phyloP scores from a whole-genome alignment of 2,797 vertebrate genomes.

The Sebastiscus tertius region DNA sequence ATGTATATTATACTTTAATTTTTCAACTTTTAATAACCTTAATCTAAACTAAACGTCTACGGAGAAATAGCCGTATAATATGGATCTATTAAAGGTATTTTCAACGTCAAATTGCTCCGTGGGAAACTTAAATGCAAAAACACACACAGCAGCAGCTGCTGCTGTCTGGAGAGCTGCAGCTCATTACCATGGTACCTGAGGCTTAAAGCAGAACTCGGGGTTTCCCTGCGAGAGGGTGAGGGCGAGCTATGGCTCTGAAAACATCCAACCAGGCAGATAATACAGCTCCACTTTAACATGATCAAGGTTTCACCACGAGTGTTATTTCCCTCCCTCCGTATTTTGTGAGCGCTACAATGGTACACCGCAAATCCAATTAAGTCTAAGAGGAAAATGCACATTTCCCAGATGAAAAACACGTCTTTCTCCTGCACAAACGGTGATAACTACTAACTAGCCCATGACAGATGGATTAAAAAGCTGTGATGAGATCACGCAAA shows the following conservation, averaged over 20 bases:
- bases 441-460: conserved; percentile 28
- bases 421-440: conserved; percentile 18
- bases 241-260: conserved; percentile 21
- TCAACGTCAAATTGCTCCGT: background rate
- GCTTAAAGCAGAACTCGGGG: conserved; percentile 58
- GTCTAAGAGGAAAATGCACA: background rate
- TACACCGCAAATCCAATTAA: conserved; percentile 27
- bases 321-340: background rate
- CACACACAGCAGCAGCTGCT: conserved; percentile 33
- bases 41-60: background rate
- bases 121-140: background rate
- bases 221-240: conserved; percentile 53
- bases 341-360: conserved; percentile 26
- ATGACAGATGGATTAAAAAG: conserved; percentile 56
- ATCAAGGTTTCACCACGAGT: conserved; percentile 1
- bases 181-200: conserved; percentile 75
- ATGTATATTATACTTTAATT: background rate
- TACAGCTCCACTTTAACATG: conserved; percentile 9
- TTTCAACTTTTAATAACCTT: background rate
- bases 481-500: conserved; percentile 35
- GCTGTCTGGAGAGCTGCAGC: conserved; percentile 60
- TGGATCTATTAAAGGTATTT: background rate
- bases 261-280: conserved; percentile 21
- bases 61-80: background rate
- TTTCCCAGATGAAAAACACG: conserved; percentile 25